Evolutionary conservation across 2,888 invertebrate genomes (phyloP), one percentile per base, ranked within the genome.

Genomic region (Ctenicera cuprea): DNA sequence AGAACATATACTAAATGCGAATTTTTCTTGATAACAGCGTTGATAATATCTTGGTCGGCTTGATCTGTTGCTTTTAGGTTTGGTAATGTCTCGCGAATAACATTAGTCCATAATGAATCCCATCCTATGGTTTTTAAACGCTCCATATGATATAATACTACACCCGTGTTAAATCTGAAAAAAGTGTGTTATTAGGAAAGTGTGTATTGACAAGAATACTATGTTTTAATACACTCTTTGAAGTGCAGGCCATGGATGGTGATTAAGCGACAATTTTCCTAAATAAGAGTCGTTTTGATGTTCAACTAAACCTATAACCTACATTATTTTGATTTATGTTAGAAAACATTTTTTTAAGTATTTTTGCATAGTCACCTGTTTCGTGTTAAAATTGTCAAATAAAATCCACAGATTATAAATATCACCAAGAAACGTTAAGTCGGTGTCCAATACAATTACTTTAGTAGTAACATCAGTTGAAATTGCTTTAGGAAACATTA

Each of bases 11-110:
- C 90, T 48, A 95, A 88, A 70, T 90, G 87, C 0, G 95, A 94
- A 82, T 93, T 89, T 79, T 92, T 91, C 82, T 94, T 94, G 69
- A 97, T 90, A n/a, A 97, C 91, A 0, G 96, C 94, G 86, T 97
- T 97, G 80, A 97, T 94, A 65, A 97, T 93, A 86, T 97, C 97
- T 88, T 96, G 95, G 87, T 96, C 95, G 3, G 96, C 97, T 70
- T 97, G 87, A 16, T 89, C 89, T 74, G 33, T 33, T 33, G 5
- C 33, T 1, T 33, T 33, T 9, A 33, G 7, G 1, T 33, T 33
- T 33, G 90, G 89, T 43, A 96, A 88, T 81, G 94, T 92, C 75
- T 91, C 89, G 82, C 92, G 92, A 0, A 96, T 92, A 0, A 94
- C 91, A 57, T 89, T 88, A 61, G 91, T 89, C 97, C 97, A 97